These are phyloP conservation scores for Hipparchia semele DNA, from an alignment of 2,888 invertebrate genomes.

Conservation along the genomic window DNA sequence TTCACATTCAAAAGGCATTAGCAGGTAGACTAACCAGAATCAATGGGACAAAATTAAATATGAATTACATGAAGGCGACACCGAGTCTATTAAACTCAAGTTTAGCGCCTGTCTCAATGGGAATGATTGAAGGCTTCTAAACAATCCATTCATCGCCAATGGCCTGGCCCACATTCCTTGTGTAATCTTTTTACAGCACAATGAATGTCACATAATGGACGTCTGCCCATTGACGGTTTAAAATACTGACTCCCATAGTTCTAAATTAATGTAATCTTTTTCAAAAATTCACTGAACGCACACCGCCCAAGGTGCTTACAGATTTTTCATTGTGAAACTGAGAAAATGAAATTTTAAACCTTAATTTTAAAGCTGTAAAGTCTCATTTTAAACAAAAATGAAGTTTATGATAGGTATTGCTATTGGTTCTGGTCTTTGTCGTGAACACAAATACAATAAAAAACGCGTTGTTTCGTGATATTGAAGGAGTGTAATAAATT, in stretches of 20 bases:
- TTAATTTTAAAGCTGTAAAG: slow-evolving; percentile 42
- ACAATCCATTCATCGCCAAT: slow-evolving; percentile 78
- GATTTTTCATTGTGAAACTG: not conserved
- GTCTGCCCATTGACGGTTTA: slow-evolving; percentile 68
- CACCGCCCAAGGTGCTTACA: slow-evolving; percentile 65
- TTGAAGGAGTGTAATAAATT: slow-evolving; percentile 74
- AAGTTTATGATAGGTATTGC: slow-evolving; percentile 58
- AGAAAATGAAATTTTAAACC: slow-evolving; percentile 15
- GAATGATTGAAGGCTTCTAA: slow-evolving; percentile 78
- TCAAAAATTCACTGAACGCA: slow-evolving; percentile 66
- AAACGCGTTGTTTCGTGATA: slow-evolving; percentile 53
- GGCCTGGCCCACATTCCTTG: slow-evolving; percentile 74
- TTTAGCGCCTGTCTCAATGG: slow-evolving; percentile 78
- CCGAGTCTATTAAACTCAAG: slow-evolving; percentile 79
- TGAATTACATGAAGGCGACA: slow-evolving; percentile 75
- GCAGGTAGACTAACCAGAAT: slow-evolving; percentile 62
- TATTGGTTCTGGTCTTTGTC: slow-evolving; percentile 66
- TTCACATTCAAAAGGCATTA: slow-evolving; percentile 41
- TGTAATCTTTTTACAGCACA: slow-evolving; percentile 75
- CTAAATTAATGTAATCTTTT: slow-evolving; percentile 76
- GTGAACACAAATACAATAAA: slow-evolving; percentile 63
- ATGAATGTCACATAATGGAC: slow-evolving; percentile 67
- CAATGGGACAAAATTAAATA: slow-evolving; percentile 67
- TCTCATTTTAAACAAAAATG: slow-evolving; percentile 30
- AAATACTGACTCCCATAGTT: slow-evolving; percentile 64